Evolutionary conservation across 1,140 invertebrate genomes (phyloP).

Genomic region (Lerema accius): DNA sequence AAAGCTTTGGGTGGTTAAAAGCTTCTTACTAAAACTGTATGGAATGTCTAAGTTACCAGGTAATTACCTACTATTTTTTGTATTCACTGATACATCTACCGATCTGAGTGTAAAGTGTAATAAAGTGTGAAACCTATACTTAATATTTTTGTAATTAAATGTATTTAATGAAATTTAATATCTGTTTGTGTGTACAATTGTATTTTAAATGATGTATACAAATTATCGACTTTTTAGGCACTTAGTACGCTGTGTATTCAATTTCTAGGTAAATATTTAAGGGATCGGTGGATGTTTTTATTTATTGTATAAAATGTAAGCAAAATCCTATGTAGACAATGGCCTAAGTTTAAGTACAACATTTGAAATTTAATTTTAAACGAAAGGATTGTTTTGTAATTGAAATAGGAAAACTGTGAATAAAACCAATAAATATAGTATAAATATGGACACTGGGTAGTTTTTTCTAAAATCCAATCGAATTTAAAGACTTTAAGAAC

Average conservation of each 20-base stretch:
- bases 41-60: conserved; percentile 22
- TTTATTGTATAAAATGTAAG: conserved; percentile 17
- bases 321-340: conserved; percentile 57
- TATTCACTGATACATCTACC: conserved; percentile 14
- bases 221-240: conserved; percentile 2
- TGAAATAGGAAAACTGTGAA: conserved; percentile 77
- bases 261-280: neutral
- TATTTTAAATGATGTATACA: conserved; percentile 19
- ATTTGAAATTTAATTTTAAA: conserved; percentile 70
- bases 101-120: conserved; percentile 8
- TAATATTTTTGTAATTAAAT: conserved; percentile 23
- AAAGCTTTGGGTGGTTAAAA: conserved; percentile 16
- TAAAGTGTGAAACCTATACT: conserved; percentile 6
- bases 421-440: conserved; percentile 79
- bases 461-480: conserved; percentile 11
- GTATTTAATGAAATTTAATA: conserved; percentile 17
- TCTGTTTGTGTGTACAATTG: conserved; percentile 15
- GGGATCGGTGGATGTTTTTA: conserved; percentile 24
- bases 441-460: conserved; percentile 46
- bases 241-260: conserved; percentile 21
- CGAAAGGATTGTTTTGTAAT: conserved; percentile 76
- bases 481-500: too few relatives aligned
- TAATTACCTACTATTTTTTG: conserved; percentile 17
- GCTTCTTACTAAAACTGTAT: conserved; percentile 3
- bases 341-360: conserved; percentile 76